These are phyloP conservation scores for Ispidina picta DNA, from an alignment of 2,797 vertebrate species.

Conservation along the genomic window DNA sequence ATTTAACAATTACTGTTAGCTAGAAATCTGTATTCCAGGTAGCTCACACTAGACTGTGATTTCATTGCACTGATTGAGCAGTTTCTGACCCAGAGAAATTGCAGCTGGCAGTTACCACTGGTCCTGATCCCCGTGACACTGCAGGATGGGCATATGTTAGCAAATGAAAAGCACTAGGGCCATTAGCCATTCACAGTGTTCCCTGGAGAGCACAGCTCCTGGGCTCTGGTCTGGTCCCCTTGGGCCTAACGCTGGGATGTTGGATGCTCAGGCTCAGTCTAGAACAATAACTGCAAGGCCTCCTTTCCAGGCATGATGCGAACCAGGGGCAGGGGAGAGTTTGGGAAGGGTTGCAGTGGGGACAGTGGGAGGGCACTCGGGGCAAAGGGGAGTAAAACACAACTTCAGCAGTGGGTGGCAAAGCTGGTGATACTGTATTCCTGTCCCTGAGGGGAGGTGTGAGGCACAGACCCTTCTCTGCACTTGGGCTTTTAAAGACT, in stretches of 20 bases:
- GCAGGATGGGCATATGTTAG: background rate
- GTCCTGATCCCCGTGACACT: background rate
- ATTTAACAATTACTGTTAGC: background rate
- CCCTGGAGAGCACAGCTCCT: background rate
- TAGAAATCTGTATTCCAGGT: slow-evolving; percentile 11
- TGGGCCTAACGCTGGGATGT: background rate
- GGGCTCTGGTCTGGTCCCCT: background rate
- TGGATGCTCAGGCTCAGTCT: background rate
- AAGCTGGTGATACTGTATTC: background rate
- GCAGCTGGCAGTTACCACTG: background rate
- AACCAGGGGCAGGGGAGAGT: background rate
- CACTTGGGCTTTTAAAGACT: background rate
- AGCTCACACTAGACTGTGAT: slow-evolving; percentile 2
- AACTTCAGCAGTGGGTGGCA: background rate
- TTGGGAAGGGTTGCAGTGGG: background rate
- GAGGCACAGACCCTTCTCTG: background rate
- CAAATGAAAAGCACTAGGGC: background rate
- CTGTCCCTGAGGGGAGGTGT: background rate
- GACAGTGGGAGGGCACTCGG: background rate
- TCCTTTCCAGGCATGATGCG: background rate
- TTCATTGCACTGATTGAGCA: background rate
- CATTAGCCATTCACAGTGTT: background rate
- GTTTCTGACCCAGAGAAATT: slow-evolving; percentile 18
- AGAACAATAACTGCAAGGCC: background rate
- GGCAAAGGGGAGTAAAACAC: background rate